Base-by-base conservation (phyloP, 2,888 invertebrate genomes). In the Arge pagana region DNA sequence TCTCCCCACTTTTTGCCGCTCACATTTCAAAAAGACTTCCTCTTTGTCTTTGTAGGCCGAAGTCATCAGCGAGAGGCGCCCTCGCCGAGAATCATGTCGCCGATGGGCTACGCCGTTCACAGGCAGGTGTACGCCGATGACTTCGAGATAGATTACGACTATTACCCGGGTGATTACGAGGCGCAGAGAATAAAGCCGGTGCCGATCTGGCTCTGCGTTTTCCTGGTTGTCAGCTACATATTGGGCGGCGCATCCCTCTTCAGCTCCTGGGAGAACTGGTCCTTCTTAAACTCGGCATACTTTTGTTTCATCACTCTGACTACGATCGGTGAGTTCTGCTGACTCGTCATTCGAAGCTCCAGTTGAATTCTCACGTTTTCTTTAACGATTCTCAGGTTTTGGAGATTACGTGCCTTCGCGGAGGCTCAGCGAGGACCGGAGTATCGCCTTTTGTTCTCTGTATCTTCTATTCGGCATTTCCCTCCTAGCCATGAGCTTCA, bases 381-480 rank as follows among this genome's bases (percentile, higher is more conserved):
- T 26, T n/a, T 10, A 28, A 15, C 11, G n/a, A 2, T 4, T 57
- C 53, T 5, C 60, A 74, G 74, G 94, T 11, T 94, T 94, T 66
- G 94, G 94, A 0, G 94, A 95, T 74, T 89, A 92, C 68, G 94
- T 94, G 6, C 94, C 94, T 0, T 92, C 91, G 0, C 90, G 90
- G 76, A 85, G 85, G 21, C 79, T 82, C 3, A 77, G 79, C 52
- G 74, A 77, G 2, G 77, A 79, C 49, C 74, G 84, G 60, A 86
- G 87, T 61, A 85, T 96, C 57, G 94, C 94, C 0, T 82, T 95
- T 48, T 95, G 94, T 68, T 94, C 94, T 0, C 79, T 96, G 50
- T 97, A 97, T 79, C 80, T 97, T 57, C 82, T 97, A 35, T 95
- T 96, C 74, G 96, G 96, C 5, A 96, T 96, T 69, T 93, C 96